Evolutionary conservation across 1,140 invertebrate genomes (phyloP).

Genomic region (Aethina tumida): DNA sequence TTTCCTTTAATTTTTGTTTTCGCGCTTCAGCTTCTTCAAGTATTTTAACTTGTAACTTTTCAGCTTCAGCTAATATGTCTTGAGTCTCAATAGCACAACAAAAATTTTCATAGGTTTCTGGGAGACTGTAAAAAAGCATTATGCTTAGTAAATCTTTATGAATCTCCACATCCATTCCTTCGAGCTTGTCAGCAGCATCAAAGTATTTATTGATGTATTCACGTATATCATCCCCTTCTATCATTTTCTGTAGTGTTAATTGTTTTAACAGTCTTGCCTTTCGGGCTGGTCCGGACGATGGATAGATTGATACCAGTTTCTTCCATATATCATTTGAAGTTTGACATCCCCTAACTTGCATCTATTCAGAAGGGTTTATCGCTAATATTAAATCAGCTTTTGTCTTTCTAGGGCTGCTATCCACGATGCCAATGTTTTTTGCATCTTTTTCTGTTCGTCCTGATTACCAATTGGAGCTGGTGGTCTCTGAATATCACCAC

Average conservation of each 20-base stretch:
- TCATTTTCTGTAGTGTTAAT: conserved; percentile 16
- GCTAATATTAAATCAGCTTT: conserved; percentile 17
- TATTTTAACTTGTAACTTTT: no score
- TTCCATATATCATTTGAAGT: conserved; percentile 24
- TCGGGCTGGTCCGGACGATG: conserved; percentile 16
- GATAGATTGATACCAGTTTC: conserved; percentile 21
- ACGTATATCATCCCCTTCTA: conserved; percentile 21
- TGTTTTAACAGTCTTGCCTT: conserved; percentile 17
- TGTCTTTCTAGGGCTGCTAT: no score
- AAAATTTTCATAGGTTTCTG: conserved; percentile 24
- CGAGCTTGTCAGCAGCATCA: conserved; percentile 24
- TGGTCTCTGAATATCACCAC: no score
- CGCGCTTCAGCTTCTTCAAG: no score
- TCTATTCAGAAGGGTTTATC: conserved; percentile 14
- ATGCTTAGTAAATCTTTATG: conserved; percentile 20
- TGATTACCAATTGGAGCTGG: no score
- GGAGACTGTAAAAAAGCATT: conserved; percentile 25
- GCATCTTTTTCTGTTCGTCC: no score
- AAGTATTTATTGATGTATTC: conserved; percentile 23
- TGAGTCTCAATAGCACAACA: conserved; percentile 26
- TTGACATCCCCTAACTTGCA: conserved; percentile 18
- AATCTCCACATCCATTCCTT: conserved; percentile 18
- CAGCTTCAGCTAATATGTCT: no score
- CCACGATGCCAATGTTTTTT: no score
- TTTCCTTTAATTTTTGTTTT: no score